Base-by-base conservation (phyloP, 2,113 vertebrate genomes). In the Telmatochromis brichardi region DNA sequence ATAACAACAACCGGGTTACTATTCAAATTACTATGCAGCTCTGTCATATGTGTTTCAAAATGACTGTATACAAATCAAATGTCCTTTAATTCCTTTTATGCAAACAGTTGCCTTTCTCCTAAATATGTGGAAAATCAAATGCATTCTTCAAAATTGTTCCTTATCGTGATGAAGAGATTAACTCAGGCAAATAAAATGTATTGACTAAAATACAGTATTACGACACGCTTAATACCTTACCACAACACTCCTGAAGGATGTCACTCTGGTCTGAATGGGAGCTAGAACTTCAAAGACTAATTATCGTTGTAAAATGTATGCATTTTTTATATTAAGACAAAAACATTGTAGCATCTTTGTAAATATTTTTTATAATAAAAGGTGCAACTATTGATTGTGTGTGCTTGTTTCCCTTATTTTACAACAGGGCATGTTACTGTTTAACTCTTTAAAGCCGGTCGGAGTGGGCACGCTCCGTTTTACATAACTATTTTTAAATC, bases 351-450 rank as follows among this genome's bases (percentile, higher is more conserved):
- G 95, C 95, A 95, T 96, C 95, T 96, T 96, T 96, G 96, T 96
- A 96, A 96, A 96, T 96, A 96, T 95, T 96, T 96, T 96, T 96
- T 96, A 96, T 96, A 96, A 96, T 96, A 96, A 96, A 96, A 96
- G 94, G 92, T 96, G 94, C 95, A 94, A 96, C 91, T 95, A 95
- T 95, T 93, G 6, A 83, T 57, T 58, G 84, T 86, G 37, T 71
- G 79, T 92, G 33, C 3, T 28, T 82, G 9, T 54, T 55, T 88
- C 8, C 4, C 17, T 82, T 42, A 3, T 78, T 58, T 82, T 40
- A 23, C 35, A 5, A 1, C 37, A 14, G 28, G 45, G 15, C 17
- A 1, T 50, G 26, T 78, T 78, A 31, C 40, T 2, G 71, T 28
- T 50, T 19, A 28, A 31, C 5, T 4, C 55, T 9, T 9, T 58